Percentiles rank a stretch among this genome's conserved stretches.
Conservation (phyloP, 2,113 vertebrate species). For the Xenopus tropicalis region UCB_Xtro_10.0 CM004447.2:28797501-28798000, state of each 20-base stretch:
- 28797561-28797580: constrained; percentile 24
- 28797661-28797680: constrained; percentile 36
- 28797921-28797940: constrained; percentile 35
- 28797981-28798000: not conserved
- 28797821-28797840: constrained; percentile 30
- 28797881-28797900: constrained; percentile 41
- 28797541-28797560: constrained; percentile 9
- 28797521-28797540: constrained; percentile 8
- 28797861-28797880: constrained; percentile 37
- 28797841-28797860: constrained; percentile 23
- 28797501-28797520: constrained; percentile 23
- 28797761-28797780: constrained; percentile 28
- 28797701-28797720: constrained; percentile 4
- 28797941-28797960: not conserved
- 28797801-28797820: constrained; percentile 20
- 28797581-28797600: constrained; percentile 20
- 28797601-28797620: constrained; percentile 10
- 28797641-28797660: constrained; percentile 23
- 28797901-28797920: constrained; percentile 31
- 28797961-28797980: not conserved
- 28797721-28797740: not conserved
- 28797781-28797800: constrained; percentile 37
- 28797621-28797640: constrained; percentile 17
- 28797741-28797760: constrained; percentile 16
- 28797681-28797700: constrained; percentile 18